Conservation (phyloP, 92 coral and sea anemone genomes). For the Paramuricea clavata region DNA sequence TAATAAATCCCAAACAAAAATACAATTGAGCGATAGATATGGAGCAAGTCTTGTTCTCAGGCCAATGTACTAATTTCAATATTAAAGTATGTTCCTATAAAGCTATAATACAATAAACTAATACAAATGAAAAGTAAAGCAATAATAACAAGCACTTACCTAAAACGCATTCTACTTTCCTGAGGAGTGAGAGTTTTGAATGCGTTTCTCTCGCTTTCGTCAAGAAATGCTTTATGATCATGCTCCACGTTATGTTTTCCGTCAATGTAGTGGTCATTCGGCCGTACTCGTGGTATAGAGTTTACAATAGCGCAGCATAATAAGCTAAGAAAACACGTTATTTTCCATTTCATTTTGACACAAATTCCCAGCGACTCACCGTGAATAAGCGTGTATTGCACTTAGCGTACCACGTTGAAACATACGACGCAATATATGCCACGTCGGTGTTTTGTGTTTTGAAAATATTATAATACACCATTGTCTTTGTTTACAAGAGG, state of each 20-base stretch:
- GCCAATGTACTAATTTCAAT: not conserved
- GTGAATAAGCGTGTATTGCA: not conserved
- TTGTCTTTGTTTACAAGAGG: conserved; percentile 34
- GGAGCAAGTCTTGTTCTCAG: not conserved
- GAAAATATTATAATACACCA: not conserved
- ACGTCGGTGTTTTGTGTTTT: conserved; percentile 10
- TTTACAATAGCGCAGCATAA: not conserved
- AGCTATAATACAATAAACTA: not conserved
- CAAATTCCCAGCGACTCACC: not conserved
- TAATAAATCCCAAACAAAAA: too few species aligned
- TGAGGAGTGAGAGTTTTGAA: conserved; percentile 55
- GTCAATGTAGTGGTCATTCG: conserved; percentile 40
- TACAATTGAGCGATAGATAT: too few species aligned
- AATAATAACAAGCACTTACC: conserved; percentile 27
- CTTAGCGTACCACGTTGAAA: not conserved
- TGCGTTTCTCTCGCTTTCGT: conserved; percentile 44
- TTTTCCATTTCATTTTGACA: not conserved
- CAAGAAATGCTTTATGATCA: conserved; percentile 63
- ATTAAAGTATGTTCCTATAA: too few species aligned
- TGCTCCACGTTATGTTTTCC: conserved; percentile 62
- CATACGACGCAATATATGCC: conserved; percentile 14
- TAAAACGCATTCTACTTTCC: conserved; percentile 47
- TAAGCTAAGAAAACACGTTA: conserved; percentile 1
- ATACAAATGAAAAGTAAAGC: not conserved
- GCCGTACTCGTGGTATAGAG: conserved; percentile 21